Evolutionary conservation across 2,113 vertebrate genomes (phyloP).

Genomic region (Colinus virginianus): DNA sequence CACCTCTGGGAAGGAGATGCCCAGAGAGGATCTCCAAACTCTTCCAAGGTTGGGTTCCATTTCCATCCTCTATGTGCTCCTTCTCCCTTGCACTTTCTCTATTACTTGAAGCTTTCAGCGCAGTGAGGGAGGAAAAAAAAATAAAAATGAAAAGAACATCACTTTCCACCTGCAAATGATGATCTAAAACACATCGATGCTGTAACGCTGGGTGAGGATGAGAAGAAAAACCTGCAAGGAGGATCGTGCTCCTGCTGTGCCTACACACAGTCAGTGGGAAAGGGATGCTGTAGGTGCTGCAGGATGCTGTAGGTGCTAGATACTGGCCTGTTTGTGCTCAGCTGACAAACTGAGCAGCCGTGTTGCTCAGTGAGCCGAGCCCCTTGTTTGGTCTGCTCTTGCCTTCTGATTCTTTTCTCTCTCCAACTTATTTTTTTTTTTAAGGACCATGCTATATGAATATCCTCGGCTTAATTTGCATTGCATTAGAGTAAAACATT

Average conservation of each 20-base stretch:
- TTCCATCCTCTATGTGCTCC: fast-evolving
- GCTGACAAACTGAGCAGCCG: conserved; percentile 28
- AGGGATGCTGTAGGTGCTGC: not conserved
- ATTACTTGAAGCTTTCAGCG: not conserved
- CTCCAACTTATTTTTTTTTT: conserved; percentile 15
- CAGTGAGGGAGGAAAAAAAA: not conserved
- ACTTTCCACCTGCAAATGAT: not conserved
- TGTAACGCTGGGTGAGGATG: not conserved
- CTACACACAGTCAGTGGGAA: not conserved
- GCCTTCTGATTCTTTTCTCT: conserved; percentile 69
- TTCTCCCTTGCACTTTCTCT: not conserved
- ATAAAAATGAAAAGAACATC: not conserved
- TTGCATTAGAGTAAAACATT: conserved; percentile 86
- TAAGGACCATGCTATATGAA: conserved; percentile 69
- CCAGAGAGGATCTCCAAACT: fast-evolving
- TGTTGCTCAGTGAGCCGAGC: conserved; percentile 63
- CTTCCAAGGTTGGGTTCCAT: not conserved
- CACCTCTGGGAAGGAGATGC: not conserved
- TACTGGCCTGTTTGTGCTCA: conserved; percentile 26
- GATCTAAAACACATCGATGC: not conserved
- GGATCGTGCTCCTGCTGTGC: conserved; percentile 49
- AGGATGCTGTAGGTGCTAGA: not conserved
- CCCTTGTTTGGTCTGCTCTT: conserved; percentile 73
- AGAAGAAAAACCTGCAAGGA: conserved; percentile 39
- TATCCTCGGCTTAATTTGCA: conserved; percentile 83